These are phyloP conservation scores for Philotrypesis tridentata DNA, from an alignment of 1,140 invertebrate species.

Conservation along the genomic window DNA sequence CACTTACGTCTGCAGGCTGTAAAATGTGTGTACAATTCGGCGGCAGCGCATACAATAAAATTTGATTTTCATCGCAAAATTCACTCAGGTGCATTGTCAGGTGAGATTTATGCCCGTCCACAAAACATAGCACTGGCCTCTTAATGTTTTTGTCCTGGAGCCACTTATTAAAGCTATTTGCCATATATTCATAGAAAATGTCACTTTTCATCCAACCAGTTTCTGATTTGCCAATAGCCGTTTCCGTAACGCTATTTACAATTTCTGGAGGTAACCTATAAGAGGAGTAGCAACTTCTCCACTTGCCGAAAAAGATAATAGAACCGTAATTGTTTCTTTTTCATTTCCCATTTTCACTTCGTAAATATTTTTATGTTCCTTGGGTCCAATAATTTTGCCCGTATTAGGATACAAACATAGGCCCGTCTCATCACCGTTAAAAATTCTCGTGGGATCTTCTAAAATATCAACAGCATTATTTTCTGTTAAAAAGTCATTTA, in stretches of 20 bases:
- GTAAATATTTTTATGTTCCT: constrained; percentile 61
- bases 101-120: constrained; percentile 66
- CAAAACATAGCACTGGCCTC: constrained; percentile 62
- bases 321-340: constrained; percentile 59
- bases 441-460: constrained; percentile 56
- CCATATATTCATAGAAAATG: constrained; percentile 48
- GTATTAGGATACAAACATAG: constrained; percentile 61
- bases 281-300: constrained; percentile 56
- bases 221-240: constrained; percentile 63
- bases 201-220: constrained; percentile 69
- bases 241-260: constrained; percentile 52
- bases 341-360: constrained; percentile 54
- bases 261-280: constrained; percentile 59
- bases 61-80: constrained; percentile 59
- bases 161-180: constrained; percentile 36
- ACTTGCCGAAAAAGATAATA: constrained; percentile 56
- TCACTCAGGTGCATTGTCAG: constrained; percentile 56
- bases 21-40: constrained; percentile 63
- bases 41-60: constrained; percentile 60
- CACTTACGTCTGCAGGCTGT: constrained; percentile 62
- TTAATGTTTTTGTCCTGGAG: constrained; percentile 56
- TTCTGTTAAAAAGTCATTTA: constrained; percentile 50
- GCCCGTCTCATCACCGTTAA: constrained; percentile 65
- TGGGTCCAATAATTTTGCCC: constrained; percentile 60
- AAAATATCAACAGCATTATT: constrained; percentile 55